Conservation (phyloP, 1,140 invertebrate genomes). For the Melanaphis sacchari region DNA sequence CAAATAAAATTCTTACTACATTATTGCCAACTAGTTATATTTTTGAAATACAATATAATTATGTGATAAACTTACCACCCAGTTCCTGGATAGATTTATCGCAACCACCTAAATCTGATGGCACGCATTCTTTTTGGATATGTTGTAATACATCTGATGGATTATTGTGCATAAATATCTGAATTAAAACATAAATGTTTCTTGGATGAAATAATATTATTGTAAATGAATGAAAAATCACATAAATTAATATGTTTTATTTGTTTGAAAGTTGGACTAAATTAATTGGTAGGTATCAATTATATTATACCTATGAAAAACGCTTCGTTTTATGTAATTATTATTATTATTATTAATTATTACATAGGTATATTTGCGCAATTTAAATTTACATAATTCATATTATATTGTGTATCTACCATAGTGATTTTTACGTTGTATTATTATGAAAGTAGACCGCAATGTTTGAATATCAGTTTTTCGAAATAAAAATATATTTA, state of each 20-base stretch:
- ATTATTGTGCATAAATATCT: constrained; percentile 36
- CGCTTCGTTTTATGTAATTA: not conserved
- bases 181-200: not conserved
- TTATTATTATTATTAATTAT: not conserved
- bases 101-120: not conserved
- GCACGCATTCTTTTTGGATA: constrained; percentile 25
- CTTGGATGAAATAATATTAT: not conserved
- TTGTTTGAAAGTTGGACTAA: not conserved
- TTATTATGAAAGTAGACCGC: too few species aligned
- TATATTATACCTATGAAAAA: too few species aligned
- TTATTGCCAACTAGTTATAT: not conserved
- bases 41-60: not conserved
- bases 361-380: not conserved
- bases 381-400: not conserved
- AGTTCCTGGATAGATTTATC: constrained; percentile 34
- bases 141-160: not conserved
- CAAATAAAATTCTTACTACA: not conserved
- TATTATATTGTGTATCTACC: not conserved
- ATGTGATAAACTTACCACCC: not conserved
- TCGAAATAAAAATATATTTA: too few species aligned
- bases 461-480: too few species aligned
- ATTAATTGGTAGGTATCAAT: too few species aligned
- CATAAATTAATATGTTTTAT: not conserved
- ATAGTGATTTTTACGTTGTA: too few species aligned
- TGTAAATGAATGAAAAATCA: not conserved